phyloP scores from a whole-genome alignment of 2,797 vertebrate species.

The Myotis daubentonii region DNA sequence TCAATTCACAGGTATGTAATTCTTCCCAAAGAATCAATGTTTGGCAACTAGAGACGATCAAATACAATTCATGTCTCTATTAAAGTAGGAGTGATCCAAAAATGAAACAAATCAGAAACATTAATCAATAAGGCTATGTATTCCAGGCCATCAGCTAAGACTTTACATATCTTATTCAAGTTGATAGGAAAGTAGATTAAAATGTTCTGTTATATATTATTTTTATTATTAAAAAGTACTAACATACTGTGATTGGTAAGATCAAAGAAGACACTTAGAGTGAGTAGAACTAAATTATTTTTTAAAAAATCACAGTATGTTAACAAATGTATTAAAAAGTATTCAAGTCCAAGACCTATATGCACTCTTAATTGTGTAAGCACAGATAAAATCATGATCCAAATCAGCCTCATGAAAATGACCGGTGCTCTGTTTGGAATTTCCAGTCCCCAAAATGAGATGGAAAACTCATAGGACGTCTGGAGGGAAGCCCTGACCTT shows the following conservation, averaged over 20 bases:
- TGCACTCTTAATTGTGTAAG: background rate
- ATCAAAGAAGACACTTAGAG: background rate
- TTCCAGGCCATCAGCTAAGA: background rate
- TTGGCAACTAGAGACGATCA: background rate
- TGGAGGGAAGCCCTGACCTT: background rate
- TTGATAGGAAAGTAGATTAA: background rate
- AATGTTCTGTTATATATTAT: background rate
- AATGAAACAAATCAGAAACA: constrained; percentile 19
- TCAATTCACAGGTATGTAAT: background rate
- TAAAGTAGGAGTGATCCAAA: background rate
- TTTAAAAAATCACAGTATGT: background rate
- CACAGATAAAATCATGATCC: background rate
- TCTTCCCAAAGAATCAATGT: background rate
- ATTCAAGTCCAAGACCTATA: background rate
- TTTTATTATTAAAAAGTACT: constrained; percentile 35
- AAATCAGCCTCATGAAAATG: background rate
- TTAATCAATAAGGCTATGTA: background rate
- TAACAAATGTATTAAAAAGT: background rate
- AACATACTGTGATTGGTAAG: background rate
- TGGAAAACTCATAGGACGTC: background rate
- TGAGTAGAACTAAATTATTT: background rate
- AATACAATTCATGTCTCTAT: background rate
- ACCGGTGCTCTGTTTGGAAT: background rate
- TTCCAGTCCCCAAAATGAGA: background rate
- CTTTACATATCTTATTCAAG: background rate